Evolutionary conservation across 2,797 vertebrate species (phyloP), one percentile per base, ranked within the genome.

Genomic region (Sebastes dallii): DNA sequence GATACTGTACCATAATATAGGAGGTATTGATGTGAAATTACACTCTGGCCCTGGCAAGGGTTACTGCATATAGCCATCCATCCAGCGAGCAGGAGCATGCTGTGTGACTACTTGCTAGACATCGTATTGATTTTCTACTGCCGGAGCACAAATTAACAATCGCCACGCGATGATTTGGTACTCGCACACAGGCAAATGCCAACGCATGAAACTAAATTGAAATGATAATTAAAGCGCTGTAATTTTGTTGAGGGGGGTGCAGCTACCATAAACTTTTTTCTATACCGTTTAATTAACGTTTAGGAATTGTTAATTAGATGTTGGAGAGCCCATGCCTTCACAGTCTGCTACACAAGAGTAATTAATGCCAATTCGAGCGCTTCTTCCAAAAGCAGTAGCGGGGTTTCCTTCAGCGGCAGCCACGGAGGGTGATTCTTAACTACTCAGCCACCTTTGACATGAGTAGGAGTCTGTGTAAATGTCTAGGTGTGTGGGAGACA

Each of bases 341-440:
- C 88, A 90, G 82, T 91, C 87, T 86, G 84, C 86, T 91, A 89
- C 87, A 89, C 89, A 75, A 84, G 80, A 86, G 88, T 94, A 92
- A 92, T 94, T 93, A 94, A 88, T 66, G 78, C 58, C 82, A 83
- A 92, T 92, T 89, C 85, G 84, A 91, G 84, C 54, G 71, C 84
- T 81, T 88, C 68, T 81, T 88, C 59, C 64, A 71, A 54, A 18
- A 30, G 32, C 71, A 16, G 36, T 3, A 8, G 29, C 42, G 22
- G 75, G 75, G 75, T 83, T 74, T 74, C 71, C 46, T 68, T 36
- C n/a, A 27, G 54, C 24, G 59, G 64, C 30, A 66, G 72, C 62
- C 25, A 58, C 74, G 60, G 68, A 78, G 27, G 24, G 32, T 34
- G 61, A 89, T 67, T 79, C 76, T 86, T 85, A 36, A 72, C 68